Evolutionary conservation across 2,113 vertebrate species (phyloP).

Genomic region (Prietella phreatophila): DNA sequence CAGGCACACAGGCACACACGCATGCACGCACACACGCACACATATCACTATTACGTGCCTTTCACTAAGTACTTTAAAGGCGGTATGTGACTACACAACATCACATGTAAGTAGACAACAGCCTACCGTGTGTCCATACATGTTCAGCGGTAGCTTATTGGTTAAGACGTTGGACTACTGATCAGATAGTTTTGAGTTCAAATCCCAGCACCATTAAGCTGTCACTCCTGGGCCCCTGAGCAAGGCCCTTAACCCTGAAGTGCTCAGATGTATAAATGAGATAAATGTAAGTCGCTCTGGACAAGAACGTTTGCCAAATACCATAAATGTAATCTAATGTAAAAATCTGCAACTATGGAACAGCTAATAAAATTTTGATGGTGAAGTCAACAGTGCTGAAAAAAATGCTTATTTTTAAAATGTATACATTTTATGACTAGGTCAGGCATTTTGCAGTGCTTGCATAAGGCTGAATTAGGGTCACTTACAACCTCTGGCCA

Average conservation of each 20-base stretch:
- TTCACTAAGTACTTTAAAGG: neutral
- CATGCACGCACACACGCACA: neutral
- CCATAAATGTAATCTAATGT: neutral
- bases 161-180: no score
- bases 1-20: neutral
- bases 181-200: no score
- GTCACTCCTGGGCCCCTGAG: no score
- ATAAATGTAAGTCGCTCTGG: no score
- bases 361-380: neutral
- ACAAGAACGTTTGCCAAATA: no score
- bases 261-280: no score
- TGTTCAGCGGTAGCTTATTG: no score
- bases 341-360: neutral
- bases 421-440: neutral
- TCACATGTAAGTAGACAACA: neutral
- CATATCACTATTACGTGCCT: no score
- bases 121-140: neutral
- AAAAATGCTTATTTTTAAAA: neutral
- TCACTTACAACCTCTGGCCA: slow-evolving; percentile 38
- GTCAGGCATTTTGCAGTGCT: neutral
- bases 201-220: no score
- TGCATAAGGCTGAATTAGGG: neutral
- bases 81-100: neutral
- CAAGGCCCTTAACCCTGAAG: no score
- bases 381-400: neutral